Conservation (phyloP, 2,888 invertebrate species). For the Heliconius charithonia region DNA sequence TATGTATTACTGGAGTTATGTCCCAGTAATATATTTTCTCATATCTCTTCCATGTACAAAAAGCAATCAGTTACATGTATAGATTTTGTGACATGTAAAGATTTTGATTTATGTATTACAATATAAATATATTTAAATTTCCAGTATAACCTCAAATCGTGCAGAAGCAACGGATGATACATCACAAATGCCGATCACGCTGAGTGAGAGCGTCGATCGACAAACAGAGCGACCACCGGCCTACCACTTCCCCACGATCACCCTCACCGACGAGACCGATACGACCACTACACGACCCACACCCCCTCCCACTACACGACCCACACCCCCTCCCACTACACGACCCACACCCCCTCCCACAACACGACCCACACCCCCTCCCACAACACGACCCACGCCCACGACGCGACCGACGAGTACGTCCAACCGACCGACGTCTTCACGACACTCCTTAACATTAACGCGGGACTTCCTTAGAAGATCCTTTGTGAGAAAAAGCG, state of each 20-base stretch:
- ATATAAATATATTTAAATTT: constrained; percentile 15
- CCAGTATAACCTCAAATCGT: constrained; percentile 71
- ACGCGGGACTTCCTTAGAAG: constrained; percentile 71
- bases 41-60: too few species aligned
- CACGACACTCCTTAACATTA: constrained; percentile 65
- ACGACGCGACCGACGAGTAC: constrained; percentile 54
- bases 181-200: constrained; percentile 71
- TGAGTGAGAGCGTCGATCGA: constrained; percentile 74
- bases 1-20: too few species aligned
- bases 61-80: too few species aligned
- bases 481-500: constrained; percentile 74
- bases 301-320: constrained; percentile 52
- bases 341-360: constrained; percentile 52
- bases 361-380: constrained; percentile 58
- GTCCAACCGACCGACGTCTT: constrained; percentile 55
- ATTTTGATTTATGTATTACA: background rate
- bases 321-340: constrained; percentile 51
- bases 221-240: constrained; percentile 61
- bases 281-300: constrained; percentile 53
- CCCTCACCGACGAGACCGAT: constrained; percentile 69
- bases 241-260: constrained; percentile 61
- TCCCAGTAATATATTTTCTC: too few species aligned
- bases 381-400: constrained; percentile 64
- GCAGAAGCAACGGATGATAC: constrained; percentile 62
- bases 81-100: too few species aligned